These are phyloP conservation scores for Polypedilum vanderplanki DNA, from an alignment of 1,140 invertebrate genomes.

Conservation along the genomic window DNA sequence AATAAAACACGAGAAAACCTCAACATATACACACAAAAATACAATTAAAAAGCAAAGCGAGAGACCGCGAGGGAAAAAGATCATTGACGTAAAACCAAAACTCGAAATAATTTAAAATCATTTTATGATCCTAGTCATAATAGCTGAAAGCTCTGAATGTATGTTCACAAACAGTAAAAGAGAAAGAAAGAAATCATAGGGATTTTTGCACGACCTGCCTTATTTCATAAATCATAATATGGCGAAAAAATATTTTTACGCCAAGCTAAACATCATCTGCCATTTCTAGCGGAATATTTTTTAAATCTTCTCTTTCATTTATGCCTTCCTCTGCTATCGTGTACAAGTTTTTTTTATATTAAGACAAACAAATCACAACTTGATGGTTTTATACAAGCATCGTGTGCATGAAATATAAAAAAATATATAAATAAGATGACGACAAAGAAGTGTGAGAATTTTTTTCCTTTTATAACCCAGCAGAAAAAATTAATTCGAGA, in stretches of 20 bases:
- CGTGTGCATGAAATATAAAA: background rate
- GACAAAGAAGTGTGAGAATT: too few species aligned
- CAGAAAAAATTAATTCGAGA: background rate
- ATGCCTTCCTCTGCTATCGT: too few species aligned
- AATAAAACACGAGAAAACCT: too few species aligned
- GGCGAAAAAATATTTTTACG: background rate
- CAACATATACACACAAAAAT: background rate
- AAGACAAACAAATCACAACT: too few species aligned
- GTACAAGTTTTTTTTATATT: too few species aligned
- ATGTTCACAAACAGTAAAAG: background rate
- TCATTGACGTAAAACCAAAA: too few species aligned
- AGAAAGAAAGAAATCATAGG: background rate
- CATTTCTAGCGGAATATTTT: background rate
- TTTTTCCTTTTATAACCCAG: background rate
- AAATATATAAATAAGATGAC: too few species aligned
- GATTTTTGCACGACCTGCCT: background rate
- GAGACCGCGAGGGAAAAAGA: too few species aligned
- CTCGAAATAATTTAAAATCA: too few species aligned
- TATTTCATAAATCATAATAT: constrained; percentile 20
- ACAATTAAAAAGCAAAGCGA: too few species aligned
- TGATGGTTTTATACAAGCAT: too few species aligned
- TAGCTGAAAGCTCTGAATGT: background rate
- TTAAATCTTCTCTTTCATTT: background rate
- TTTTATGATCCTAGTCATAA: background rate
- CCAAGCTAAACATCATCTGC: background rate